These are phyloP conservation scores for Xerus inauris DNA, from an alignment of 2,113 vertebrate genomes.

Conservation along the genomic window DNA sequence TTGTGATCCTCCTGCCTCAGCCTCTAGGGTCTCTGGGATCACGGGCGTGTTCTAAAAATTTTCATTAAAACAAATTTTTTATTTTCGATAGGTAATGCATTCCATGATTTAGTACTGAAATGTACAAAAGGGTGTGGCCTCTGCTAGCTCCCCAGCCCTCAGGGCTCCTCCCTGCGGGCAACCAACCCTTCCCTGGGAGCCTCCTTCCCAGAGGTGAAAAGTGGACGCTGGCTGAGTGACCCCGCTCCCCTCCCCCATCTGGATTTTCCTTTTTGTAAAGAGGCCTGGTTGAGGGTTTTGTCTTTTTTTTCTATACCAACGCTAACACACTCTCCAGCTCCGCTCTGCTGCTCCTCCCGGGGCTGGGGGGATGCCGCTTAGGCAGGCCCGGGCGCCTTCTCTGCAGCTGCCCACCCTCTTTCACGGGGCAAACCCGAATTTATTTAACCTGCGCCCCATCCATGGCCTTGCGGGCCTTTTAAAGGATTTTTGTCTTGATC, in stretches of 20 bases:
- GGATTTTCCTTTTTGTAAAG: background rate
- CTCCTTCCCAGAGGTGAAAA: background rate
- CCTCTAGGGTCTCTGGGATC: background rate
- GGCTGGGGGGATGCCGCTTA: background rate
- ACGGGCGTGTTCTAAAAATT: background rate
- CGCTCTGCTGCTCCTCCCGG: rapidly evolving
- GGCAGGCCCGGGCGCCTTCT: background rate
- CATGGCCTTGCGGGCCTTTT: constrained; percentile 9
- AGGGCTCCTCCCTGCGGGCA: background rate
- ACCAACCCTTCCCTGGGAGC: background rate
- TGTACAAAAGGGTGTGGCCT: background rate
- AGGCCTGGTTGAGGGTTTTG: background rate
- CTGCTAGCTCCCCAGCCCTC: background rate
- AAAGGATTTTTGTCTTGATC: constrained; percentile 63
- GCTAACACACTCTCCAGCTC: background rate
- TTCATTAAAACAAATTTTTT: background rate
- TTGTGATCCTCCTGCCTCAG: background rate
- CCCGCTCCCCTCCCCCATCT: background rate
- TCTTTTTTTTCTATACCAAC: background rate
- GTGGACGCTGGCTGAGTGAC: rapidly evolving
- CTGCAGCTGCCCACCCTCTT: background rate
- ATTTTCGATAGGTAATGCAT: background rate
- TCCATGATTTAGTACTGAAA: background rate
- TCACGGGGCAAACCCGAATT: background rate
- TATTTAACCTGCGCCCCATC: constrained; percentile 10